Conservation (phyloP, 2,113 vertebrate species). For the Aegithalos caudatus region DNA sequence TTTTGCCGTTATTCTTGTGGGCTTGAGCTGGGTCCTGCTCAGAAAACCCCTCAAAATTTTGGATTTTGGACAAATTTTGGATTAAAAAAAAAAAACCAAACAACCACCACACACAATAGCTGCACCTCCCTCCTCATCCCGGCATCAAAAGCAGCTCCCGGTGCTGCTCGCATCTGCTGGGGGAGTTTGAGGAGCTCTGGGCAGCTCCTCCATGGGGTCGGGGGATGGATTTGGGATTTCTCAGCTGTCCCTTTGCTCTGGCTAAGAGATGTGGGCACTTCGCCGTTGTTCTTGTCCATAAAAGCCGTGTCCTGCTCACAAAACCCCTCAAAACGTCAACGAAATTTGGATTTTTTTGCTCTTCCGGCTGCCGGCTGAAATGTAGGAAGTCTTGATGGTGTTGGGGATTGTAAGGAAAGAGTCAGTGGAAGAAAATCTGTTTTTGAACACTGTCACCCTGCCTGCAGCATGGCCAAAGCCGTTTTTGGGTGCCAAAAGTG, state of each 20-base stretch:
- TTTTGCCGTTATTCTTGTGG: not conserved
- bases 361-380: fast-evolving
- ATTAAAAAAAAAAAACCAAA: not conserved
- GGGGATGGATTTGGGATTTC: not conserved
- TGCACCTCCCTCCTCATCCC: not conserved
- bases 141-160: not conserved
- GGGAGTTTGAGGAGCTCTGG: not conserved
- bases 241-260: not conserved
- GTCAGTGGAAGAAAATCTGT: not conserved
- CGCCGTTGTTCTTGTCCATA: fast-evolving
- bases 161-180: fast-evolving
- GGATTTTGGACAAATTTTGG: too few species aligned
- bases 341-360: fast-evolving
- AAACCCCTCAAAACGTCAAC: fast-evolving
- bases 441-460: fast-evolving
- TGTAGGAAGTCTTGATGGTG: fast-evolving
- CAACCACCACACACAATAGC: not conserved
- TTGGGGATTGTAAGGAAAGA: fast-evolving
- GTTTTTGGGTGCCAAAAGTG: not conserved
- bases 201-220: fast-evolving
- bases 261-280: fast-evolving
- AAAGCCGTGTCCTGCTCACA: not conserved
- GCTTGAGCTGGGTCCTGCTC: too few species aligned
- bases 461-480: fast-evolving
- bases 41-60: not conserved